Base-by-base conservation (phyloP, 2,113 vertebrate species). In the Pachycephala philippinensis region DNA sequence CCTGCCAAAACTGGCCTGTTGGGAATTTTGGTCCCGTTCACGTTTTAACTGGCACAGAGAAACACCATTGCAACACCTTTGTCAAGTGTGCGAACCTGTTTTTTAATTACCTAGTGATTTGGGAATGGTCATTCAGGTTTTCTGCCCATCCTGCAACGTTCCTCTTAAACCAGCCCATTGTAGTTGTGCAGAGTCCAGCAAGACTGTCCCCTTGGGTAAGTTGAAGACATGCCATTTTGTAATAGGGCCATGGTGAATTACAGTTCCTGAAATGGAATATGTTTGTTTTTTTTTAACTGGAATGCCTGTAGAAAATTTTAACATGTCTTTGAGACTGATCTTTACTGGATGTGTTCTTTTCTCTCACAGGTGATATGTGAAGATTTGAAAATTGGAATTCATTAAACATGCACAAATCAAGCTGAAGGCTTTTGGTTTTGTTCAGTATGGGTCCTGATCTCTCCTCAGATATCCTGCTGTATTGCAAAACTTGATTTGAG, bases 361-460 rank as follows among this genome's bases (percentile, higher is more conserved):
- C 65, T 96, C 69, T 92, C 47, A 54, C 54, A 98, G 98, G 94
- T 97, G 59, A 61, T 90, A 39, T 2, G 9, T 86, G 97, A 96
- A 97, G 95, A 97, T 92, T 89, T 54, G 83, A 80, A 83, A 96
- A 88, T 71, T 93, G 93, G 80, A 97, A 90, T 64, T 78, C 80
- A 78, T 65, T 40, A 79, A 94, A 96, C 71, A 85, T 92, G 80
- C 82, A 80, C 60, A 96, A 95, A 68, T 92, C 44, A 92, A 95
- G 79, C 49, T 44, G 35, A 91, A 95, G 77, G 80, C 76, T 92
- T 90, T 76, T 83, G 40, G 1, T 65, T 89, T 84, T 95, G 53
- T 91, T 96, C 94, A 77, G 66, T 76, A 61, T 84, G 93, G 78
- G 78, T 95, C 89, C 91, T 91, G 84, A 95, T 84, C 77, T 93